Base-by-base conservation (phyloP, 2,113 vertebrate species). In the Syngnathus typhle region DNA sequence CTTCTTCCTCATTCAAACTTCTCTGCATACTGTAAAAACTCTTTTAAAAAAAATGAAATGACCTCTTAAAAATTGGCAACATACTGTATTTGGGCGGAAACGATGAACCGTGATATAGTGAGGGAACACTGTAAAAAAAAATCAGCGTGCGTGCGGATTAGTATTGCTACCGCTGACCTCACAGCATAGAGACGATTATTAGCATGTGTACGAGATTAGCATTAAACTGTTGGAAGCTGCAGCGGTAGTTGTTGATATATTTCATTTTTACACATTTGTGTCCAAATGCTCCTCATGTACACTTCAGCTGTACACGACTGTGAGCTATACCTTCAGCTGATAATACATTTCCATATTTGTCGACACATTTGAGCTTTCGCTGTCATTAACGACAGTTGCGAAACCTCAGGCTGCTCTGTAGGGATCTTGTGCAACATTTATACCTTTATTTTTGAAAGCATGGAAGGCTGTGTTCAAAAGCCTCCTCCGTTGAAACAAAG, bases 401-500 rank as follows among this genome's bases (percentile, higher is more conserved):
- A 66, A 75, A 82, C 84, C 80, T 83, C 80, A 78, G 77, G 81
- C 75, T 70, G 73, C 74, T 86, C 79, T 87, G 77, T 58, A 7
- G 75, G 76, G 69, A 79, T 78, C 76, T 83, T 36, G 18, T 23
- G 73, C 83, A 87, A 80, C 84, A 79, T 83, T 87, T 84, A 66
- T 81, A 78, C 74, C 76, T 75, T 85, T 80, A 64, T 10, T 77
- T 37, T 38, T 37, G 1, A 10, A 19, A 4, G 6, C 55, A 32
- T 38, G 80, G 64, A 77, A 81, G 79, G 70, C 82, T 74, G 79
- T 69, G 69, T 83, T 88, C 79, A 82, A 82, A 89, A 61, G 79
- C 72, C 67, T 82, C 64, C 82, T 86, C 85, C 71, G 76, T 87
- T 81, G 85, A 84, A 90, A 87, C 87, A 75, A 88, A 81, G 82